A percentile compares a stretch with the other conserved stretches of the same genome.
These are phyloP conservation scores for Habropoda laboriosa DNA, from an alignment of 1,140 invertebrate species.

Conservation along the genomic window DNA sequence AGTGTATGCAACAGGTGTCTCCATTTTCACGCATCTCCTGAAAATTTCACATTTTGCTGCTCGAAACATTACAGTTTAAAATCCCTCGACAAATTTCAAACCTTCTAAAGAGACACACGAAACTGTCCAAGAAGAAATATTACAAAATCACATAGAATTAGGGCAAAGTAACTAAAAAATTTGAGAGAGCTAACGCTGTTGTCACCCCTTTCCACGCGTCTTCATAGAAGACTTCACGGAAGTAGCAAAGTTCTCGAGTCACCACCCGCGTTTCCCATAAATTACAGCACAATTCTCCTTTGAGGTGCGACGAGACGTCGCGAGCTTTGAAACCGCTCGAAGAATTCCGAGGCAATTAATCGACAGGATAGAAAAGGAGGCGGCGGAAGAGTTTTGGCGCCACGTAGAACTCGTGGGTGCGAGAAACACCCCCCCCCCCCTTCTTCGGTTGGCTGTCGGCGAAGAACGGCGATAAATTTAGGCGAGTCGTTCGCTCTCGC, in stretches of 20 bases:
- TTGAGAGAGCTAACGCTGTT: too few species aligned
- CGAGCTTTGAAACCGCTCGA: neutral
- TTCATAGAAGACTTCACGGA: neutral
- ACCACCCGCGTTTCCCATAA: neutral
- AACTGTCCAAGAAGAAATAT: too few species aligned
- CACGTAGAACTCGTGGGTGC: neutral
- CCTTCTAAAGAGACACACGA: too few species aligned
- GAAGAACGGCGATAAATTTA: constrained; percentile 47
- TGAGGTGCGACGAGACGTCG: neutral
- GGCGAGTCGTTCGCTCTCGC: constrained; percentile 32
- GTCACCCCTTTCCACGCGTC: neutral
- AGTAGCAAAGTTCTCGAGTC: neutral
- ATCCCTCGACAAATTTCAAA: too few species aligned
- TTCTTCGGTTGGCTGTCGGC: neutral
- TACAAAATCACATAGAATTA: too few species aligned
- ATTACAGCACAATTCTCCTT: neutral
- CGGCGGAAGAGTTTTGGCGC: constrained; percentile 22
- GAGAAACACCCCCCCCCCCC: constrained; percentile 8
- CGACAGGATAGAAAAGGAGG: neutral
- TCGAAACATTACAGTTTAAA: too few species aligned
- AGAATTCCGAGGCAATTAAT: constrained; percentile 36
- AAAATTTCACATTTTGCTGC: too few species aligned
- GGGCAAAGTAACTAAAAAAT: too few species aligned
- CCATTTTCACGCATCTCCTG: too few species aligned
- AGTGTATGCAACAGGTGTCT: too few species aligned